Conservation (phyloP, 2,797 vertebrate genomes). For the Mormyrops boulengeri region DNA sequence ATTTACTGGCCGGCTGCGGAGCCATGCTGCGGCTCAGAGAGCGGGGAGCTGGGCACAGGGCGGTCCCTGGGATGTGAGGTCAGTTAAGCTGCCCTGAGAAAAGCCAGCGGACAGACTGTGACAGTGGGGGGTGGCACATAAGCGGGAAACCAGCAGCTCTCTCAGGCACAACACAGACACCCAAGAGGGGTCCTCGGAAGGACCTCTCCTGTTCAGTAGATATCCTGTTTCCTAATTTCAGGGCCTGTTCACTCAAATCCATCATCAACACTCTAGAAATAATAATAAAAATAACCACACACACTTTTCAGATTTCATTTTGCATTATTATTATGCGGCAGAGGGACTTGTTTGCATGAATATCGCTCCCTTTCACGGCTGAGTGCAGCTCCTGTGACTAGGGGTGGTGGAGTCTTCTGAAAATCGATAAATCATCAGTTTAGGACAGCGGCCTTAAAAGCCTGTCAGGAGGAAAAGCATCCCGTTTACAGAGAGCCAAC, state of each 20-base stretch:
- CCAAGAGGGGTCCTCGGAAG: not conserved
- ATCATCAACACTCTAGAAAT: not conserved
- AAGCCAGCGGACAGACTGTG: not conserved
- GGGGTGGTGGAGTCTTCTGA: not conserved
- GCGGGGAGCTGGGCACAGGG: not conserved
- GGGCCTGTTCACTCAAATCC: not conserved
- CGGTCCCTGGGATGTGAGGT: not conserved
- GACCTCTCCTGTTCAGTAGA: not conserved
- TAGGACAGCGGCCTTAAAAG: not conserved
- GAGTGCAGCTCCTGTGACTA: not conserved
- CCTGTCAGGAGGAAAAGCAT: not conserved
- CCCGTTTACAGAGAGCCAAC: not conserved
- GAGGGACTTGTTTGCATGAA: not conserved
- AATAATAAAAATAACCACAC: not conserved
- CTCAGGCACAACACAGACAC: not conserved
- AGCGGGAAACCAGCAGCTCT: not conserved
- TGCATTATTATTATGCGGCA: not conserved
- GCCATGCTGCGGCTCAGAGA: not conserved
- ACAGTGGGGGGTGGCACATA: not conserved
- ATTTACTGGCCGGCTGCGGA: not conserved
- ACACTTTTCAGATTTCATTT: not conserved
- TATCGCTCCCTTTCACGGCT: not conserved
- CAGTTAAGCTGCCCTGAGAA: not conserved
- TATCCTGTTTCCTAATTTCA: not conserved
- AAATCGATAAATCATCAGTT: constrained; percentile 4